Evolutionary conservation across 2,888 invertebrate genomes (phyloP), one percentile per base, ranked within the genome.

Genomic region (Drosophila neutralis): DNA sequence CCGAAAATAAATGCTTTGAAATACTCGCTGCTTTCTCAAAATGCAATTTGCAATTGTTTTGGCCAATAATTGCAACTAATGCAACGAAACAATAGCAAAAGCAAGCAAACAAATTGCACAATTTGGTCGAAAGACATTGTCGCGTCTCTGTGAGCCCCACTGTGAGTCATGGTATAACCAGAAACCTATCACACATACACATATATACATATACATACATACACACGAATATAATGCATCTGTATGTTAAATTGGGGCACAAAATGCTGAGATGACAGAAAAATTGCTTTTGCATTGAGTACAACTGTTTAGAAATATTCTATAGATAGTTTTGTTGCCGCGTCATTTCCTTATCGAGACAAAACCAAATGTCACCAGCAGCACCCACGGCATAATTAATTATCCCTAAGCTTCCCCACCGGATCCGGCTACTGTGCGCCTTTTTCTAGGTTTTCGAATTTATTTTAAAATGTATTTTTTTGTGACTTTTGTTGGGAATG

Each of bases 21-120:
- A 70, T 51, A 59, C 36, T 60, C 53, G 54, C 63, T 56, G 78
- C 80, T 87, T 84, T 85, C 73, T 69, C 82, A 62, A 82, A 85
- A 78, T 85, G 83, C 82, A 85, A 87, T 87, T 86, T 82, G 83
- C 86, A 88, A 87, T 86, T 83, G 83, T 74, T 82, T 87, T 80
- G 73, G 83, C 83, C 87, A 88, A 87, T 88, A 78, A 87, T 82
- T 87, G 88, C 86, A 88, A 76, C 83, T 74, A 85, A 81, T 85
- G 78, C 73, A 76, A 74, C 69, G 64, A 72, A 72, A 74, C 77
- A 74, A 70, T 67, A 74, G 67, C 71, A 80, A 70, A 61, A 67
- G 65, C 56, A 63, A 61, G 62, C 49, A 73, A 73, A 66, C 66
- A 66, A 83, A 87, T 85, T 85, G 85, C 87, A 85, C 85, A 85